Conservation (phyloP, 2,888 invertebrate species). For the Sepioteuthis lessoniana region DNA sequence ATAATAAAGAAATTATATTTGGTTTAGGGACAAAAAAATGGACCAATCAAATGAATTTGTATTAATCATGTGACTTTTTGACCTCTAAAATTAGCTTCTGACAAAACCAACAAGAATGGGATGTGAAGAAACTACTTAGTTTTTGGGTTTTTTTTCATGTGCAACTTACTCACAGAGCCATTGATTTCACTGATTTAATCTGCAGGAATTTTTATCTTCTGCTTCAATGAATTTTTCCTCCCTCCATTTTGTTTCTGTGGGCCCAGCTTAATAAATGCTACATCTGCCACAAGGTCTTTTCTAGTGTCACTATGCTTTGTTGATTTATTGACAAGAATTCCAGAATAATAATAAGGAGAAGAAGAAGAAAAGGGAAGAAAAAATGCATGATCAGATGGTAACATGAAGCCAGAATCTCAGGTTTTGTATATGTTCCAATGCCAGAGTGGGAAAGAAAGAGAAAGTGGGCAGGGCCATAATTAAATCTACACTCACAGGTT, state of each 20-base stretch:
- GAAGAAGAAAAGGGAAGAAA: not conserved
- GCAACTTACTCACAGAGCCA: not conserved
- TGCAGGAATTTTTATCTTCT: constrained; percentile 24
- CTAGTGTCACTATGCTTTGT: no score
- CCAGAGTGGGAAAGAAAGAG: not conserved
- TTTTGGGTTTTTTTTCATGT: not conserved
- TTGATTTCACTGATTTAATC: constrained; percentile 3
- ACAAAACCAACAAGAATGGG: not conserved
- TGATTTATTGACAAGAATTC: not conserved
- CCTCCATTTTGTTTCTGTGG: not conserved
- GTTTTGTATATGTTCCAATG: not conserved
- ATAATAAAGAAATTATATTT: no score
- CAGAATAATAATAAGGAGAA: not conserved
- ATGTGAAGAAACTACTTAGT: not conserved
- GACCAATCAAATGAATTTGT: not conserved
- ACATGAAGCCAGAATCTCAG: not conserved
- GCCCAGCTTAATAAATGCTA: not conserved
- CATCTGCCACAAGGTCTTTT: constrained; percentile 10
- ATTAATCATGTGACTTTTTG: not conserved
- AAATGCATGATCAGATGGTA: not conserved
- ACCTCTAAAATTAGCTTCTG: not conserved
- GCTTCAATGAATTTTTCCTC: not conserved
- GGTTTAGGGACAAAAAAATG: not conserved
- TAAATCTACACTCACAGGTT: not conserved
- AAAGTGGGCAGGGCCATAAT: not conserved